Conservation (phyloP, 2,113 vertebrate species). For the Apus apus region DNA sequence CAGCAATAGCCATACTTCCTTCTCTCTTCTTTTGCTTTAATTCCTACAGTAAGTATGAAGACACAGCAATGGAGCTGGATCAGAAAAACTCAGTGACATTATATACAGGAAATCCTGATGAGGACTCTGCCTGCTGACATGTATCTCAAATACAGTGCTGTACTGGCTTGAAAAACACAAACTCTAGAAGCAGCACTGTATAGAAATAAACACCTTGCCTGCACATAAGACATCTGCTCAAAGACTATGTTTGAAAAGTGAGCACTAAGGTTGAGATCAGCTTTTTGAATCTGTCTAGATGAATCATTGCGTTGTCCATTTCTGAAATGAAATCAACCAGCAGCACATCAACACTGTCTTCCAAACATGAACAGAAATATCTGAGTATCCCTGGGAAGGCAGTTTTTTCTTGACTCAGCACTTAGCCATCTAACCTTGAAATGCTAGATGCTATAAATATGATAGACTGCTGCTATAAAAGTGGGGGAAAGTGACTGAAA, state of each 20-base stretch:
- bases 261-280: conserved; percentile 12
- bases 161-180: neutral
- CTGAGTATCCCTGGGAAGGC: conserved; percentile 16
- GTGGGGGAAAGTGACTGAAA: conserved; percentile 8
- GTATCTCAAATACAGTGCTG: neutral
- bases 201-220: neutral
- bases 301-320: conserved; percentile 9
- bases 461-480: neutral
- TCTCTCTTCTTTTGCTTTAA: neutral
- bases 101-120: neutral
- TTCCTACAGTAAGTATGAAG: neutral
- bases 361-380: conserved; percentile 42
- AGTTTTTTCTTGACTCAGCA: conserved; percentile 35
- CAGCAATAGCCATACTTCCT: neutral
- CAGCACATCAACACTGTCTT: neutral
- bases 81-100: neutral
- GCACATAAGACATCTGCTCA: neutral
- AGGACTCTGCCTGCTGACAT: neutral
- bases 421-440: conserved; percentile 40
- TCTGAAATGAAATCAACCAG: conserved; percentile 41
- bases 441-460: conserved; percentile 19
- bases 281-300: conserved; percentile 15
- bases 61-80: neutral
- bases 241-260: neutral
- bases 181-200: neutral